Percentiles rank a stretch among this genome's conserved stretches.
These are phyloP conservation scores for Nycticebus coucang DNA, from an alignment of 2,113 vertebrate genomes.

Conservation along the genomic window DNA sequence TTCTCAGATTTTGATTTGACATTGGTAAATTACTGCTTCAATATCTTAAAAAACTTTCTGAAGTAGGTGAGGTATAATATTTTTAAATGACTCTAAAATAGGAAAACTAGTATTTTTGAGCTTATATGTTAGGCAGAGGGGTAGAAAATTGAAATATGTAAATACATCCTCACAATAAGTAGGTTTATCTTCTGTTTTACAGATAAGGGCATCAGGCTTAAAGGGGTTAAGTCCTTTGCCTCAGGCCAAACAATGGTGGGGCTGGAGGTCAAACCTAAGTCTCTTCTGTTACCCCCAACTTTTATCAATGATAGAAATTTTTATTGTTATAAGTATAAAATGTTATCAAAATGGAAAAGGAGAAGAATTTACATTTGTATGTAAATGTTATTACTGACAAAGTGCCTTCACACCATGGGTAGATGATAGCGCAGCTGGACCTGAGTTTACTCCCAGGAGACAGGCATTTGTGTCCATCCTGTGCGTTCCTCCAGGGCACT, in stretches of 20 bases:
- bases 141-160: not conserved
- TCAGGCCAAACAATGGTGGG: not conserved
- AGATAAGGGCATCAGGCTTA: not conserved
- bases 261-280: not conserved
- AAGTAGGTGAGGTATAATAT: not conserved
- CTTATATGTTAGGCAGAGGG: not conserved
- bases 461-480: no score
- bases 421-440: not conserved
- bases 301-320: not conserved
- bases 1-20: not conserved
- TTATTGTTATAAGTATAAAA: not conserved
- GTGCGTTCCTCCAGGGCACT: not conserved
- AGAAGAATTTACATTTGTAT: not conserved
- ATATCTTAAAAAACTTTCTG: not conserved
- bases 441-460: not conserved
- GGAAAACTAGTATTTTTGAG: not conserved
- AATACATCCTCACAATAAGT: not conserved
- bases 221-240: not conserved
- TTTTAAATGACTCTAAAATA: not conserved
- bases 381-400: not conserved
- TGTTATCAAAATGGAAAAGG: not conserved
- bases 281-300: not conserved
- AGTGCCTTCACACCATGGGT: not conserved
- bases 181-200: not conserved
- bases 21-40: not conserved